phyloP scores from a whole-genome alignment of 1,140 invertebrate genomes.

The Octopus bimaculoides region DNA sequence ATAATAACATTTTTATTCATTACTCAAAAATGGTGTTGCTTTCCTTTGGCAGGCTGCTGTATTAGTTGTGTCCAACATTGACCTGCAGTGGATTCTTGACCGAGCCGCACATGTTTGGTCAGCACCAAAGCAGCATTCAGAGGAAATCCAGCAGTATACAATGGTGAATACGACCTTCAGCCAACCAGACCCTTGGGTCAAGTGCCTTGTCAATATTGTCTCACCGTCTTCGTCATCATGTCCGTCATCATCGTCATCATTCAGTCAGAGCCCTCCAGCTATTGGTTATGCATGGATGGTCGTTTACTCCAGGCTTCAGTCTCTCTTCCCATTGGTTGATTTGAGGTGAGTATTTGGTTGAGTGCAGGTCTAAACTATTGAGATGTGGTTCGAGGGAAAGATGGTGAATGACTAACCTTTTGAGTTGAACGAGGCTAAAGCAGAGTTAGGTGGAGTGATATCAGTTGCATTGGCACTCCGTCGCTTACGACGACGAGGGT shows the following conservation, averaged over 20 bases:
- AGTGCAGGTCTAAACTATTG: too few species aligned
- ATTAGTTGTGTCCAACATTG: slow-evolving; percentile 66
- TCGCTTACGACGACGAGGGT: too few species aligned
- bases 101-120: slow-evolving; percentile 86
- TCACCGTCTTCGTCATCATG: slow-evolving; percentile 59
- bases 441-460: too few species aligned
- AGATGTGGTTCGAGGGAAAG: too few species aligned
- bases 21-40: background rate
- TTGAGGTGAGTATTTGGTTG: slow-evolving; percentile 65
- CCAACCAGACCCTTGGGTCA: slow-evolving; percentile 71
- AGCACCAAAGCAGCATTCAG: slow-evolving; percentile 50
- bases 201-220: slow-evolving; percentile 77
- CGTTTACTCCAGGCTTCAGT: slow-evolving; percentile 84
- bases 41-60: slow-evolving; percentile 43
- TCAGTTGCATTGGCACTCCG: too few species aligned
- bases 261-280: slow-evolving; percentile 80
- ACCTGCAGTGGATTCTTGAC: slow-evolving; percentile 93
- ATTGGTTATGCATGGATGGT: slow-evolving; percentile 90
- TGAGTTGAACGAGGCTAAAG: too few species aligned
- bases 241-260: slow-evolving; percentile 49
- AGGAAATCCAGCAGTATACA: slow-evolving; percentile 30
- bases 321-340: slow-evolving; percentile 89
- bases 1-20: too few species aligned
- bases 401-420: too few species aligned
- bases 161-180: slow-evolving; percentile 37